phyloP scores from a whole-genome alignment of 2,797 vertebrate species.

The Cirrhinus molitorella region DNA sequence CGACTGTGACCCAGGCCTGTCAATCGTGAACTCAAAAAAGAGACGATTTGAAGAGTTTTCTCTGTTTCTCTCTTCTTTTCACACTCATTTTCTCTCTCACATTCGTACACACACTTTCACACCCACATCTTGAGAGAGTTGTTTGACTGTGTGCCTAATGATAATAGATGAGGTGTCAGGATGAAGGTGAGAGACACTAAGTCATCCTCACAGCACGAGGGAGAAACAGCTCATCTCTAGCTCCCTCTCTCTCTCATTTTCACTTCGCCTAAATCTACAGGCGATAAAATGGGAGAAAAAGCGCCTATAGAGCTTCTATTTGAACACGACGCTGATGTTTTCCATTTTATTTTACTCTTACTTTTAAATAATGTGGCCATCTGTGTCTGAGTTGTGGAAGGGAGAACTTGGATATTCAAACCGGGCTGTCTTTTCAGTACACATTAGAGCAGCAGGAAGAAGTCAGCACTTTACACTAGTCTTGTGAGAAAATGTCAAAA shows the following conservation, averaged over 20 bases:
- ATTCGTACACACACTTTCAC: slow-evolving; percentile 46
- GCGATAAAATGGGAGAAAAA: slow-evolving; percentile 29
- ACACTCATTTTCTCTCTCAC: slow-evolving; percentile 40
- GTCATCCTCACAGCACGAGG: slow-evolving; percentile 81
- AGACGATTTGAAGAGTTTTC: slow-evolving; percentile 37
- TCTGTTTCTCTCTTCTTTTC: slow-evolving; percentile 35
- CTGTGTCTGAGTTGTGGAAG: slow-evolving; percentile 4
- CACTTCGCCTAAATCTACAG: slow-evolving; percentile 23
- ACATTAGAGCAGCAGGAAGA: slow-evolving; percentile 16
- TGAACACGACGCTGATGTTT: neutral
- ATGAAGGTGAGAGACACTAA: slow-evolving; percentile 82
- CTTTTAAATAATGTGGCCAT: slow-evolving; percentile 12
- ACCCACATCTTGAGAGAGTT: slow-evolving; percentile 72
- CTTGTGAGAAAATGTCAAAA: slow-evolving; percentile 49
- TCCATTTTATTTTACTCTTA: neutral
- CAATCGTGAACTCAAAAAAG: slow-evolving; percentile 25
- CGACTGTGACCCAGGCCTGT: slow-evolving; percentile 41
- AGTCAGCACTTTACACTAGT: slow-evolving; percentile 49
- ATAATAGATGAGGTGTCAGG: slow-evolving; percentile 85
- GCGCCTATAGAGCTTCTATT: slow-evolving; percentile 51
- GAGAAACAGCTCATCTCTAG: slow-evolving; percentile 70
- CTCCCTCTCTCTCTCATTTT: slow-evolving; percentile 45
- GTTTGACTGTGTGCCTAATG: slow-evolving; percentile 82
- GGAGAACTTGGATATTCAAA: slow-evolving; percentile 27
- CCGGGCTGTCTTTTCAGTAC: slow-evolving; percentile 11